phyloP scores from a whole-genome alignment of 1,140 invertebrate species.

The Acromyrmex charruanus region DNA sequence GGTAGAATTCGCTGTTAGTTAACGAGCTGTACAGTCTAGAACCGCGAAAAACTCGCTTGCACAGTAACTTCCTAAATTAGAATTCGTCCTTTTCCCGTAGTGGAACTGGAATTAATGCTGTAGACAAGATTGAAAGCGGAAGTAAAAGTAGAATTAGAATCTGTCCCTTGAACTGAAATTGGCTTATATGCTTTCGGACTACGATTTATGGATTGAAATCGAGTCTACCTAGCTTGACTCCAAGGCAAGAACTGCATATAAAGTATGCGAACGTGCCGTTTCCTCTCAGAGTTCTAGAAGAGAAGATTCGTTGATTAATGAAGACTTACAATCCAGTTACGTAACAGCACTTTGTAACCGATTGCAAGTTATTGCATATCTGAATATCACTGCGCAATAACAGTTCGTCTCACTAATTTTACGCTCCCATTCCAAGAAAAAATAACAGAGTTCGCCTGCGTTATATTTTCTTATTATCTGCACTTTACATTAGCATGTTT shows the following conservation, averaged over 20 bases:
- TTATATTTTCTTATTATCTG: conserved; percentile 1
- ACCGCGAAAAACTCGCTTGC: conserved; percentile 49
- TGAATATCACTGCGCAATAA: not conserved
- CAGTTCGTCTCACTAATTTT: not conserved
- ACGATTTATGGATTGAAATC: conserved; percentile 30
- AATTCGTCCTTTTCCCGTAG: conserved; percentile 24
- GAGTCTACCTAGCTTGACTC: not conserved
- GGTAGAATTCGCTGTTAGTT: conserved; percentile 35
- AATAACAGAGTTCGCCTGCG: not conserved
- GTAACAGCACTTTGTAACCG: not conserved
- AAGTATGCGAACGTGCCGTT: not conserved
- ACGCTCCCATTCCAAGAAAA: not conserved
- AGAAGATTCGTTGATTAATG: not conserved
- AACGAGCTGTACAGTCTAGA: conserved; percentile 28
- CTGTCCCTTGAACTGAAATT: conserved; percentile 30
- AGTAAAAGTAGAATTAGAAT: conserved; percentile 54
- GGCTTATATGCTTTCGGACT: conserved; percentile 33
- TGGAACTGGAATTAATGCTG: conserved; percentile 39
- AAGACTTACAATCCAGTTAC: not conserved
- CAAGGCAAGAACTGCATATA: not conserved
- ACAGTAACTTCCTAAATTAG: conserved; percentile 50
- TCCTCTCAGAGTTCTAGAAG: not conserved
- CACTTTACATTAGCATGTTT: not conserved
- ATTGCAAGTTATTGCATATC: not conserved
- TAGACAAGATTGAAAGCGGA: conserved; percentile 41